Conservation (phyloP, 2,113 vertebrate species). For the Penelope pileata region DNA sequence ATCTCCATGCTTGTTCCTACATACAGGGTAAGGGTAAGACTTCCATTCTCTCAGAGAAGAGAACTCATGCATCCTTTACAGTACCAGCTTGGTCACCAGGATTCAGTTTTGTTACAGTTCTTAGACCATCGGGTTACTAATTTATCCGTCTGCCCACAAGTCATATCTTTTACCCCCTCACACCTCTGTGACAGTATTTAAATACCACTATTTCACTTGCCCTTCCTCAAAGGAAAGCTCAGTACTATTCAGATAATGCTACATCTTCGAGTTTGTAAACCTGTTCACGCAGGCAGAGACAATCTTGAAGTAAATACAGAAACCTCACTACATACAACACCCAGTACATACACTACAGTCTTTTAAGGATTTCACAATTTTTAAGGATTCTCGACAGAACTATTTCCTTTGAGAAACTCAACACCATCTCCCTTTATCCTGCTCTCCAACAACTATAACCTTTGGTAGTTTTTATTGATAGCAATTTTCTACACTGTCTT, state of each 20-base stretch:
- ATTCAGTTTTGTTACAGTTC: background rate
- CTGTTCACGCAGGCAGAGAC: background rate
- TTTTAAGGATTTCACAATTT: too few species aligned
- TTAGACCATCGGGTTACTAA: background rate
- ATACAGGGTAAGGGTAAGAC: background rate
- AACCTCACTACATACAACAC: background rate
- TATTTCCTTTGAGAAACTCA: background rate
- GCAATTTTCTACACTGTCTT: background rate
- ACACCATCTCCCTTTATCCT: background rate
- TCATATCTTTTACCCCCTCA: background rate
- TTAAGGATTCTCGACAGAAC: background rate
- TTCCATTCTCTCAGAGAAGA: background rate
- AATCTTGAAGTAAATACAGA: rapidly evolving
- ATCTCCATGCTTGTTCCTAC: background rate
- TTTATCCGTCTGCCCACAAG: background rate
- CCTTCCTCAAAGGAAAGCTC: background rate
- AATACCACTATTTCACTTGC: background rate
- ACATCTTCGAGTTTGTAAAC: background rate
- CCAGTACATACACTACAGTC: background rate
- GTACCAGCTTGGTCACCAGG: background rate
- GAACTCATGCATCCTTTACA: background rate
- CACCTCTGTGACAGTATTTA: background rate
- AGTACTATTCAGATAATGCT: background rate
- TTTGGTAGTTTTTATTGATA: background rate
- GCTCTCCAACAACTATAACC: background rate